phyloP scores from a whole-genome alignment of 2,888 invertebrate genomes.

The Hyles lineata region DNA sequence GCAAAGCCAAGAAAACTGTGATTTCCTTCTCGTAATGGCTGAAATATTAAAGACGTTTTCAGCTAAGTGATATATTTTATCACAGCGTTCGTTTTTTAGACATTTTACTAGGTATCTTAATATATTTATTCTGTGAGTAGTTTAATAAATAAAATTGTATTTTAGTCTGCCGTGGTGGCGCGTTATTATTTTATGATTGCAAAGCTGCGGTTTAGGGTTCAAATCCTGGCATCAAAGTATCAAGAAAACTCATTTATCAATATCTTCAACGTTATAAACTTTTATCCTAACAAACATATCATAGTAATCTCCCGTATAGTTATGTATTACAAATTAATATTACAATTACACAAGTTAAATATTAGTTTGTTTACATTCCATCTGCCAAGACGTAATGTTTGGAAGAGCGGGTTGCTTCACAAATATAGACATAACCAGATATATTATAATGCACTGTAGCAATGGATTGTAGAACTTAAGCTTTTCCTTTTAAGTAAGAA shows the following conservation, averaged over 20 bases:
- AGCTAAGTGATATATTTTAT: conserved; percentile 1
- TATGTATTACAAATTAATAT: neutral
- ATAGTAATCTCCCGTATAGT: no score
- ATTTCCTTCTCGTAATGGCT: conserved; percentile 16
- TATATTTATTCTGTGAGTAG: neutral
- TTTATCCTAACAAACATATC: neutral
- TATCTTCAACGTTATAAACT: neutral
- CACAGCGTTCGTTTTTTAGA: neutral
- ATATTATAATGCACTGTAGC: no score
- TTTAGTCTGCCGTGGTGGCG: no score
- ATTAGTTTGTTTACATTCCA: conserved; percentile 9
- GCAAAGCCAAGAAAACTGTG: conserved; percentile 18
- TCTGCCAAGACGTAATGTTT: neutral
- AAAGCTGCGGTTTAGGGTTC: no score
- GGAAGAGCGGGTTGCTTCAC: neutral
- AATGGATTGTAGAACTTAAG: no score
- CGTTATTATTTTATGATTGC: no score
- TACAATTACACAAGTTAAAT: neutral
- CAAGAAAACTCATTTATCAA: no score
- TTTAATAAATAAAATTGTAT: neutral
- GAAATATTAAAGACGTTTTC: conserved; percentile 10
- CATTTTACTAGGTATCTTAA: neutral
- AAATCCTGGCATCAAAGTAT: no score
- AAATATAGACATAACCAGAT: no score
- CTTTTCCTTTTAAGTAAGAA: no score